These are phyloP conservation scores for Porites lobata DNA, from an alignment of 92 coral and sea anemone genomes.

Conservation along the genomic window DNA sequence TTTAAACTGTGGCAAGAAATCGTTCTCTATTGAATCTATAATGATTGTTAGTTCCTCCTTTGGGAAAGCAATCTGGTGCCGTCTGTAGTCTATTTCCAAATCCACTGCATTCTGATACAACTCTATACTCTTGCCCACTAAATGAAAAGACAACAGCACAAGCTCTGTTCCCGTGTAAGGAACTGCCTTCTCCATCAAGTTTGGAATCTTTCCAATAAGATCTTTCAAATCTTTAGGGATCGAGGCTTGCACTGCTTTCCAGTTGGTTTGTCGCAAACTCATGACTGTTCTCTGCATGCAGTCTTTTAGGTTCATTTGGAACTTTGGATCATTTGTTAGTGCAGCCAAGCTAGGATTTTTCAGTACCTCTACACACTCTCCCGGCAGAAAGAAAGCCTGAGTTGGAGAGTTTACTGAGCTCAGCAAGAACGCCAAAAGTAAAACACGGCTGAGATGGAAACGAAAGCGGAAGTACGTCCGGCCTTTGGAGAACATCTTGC, in stretches of 20 bases:
- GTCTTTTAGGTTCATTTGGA: not conserved
- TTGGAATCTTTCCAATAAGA: not conserved
- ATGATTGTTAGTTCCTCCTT: not conserved
- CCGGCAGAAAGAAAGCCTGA: not conserved
- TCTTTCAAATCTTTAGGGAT: not conserved
- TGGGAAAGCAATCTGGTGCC: not conserved
- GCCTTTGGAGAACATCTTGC: not conserved
- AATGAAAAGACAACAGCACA: not conserved
- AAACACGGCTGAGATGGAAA: not conserved
- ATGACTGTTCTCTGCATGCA: not conserved
- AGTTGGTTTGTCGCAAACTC: not conserved
- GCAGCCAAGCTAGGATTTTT: not conserved
- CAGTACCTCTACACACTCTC: not conserved
- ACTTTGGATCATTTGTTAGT: not conserved
- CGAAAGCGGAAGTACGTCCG: not conserved
- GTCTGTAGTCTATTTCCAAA: not conserved
- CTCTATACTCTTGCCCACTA: not conserved
- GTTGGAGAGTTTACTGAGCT: not conserved
- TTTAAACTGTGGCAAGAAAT: not conserved
- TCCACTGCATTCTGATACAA: not conserved
- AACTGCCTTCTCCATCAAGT: not conserved
- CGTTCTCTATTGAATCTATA: not conserved
- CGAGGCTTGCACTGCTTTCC: not conserved
- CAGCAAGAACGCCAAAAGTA: slow-evolving; percentile 6
- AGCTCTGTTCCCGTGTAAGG: not conserved